Base-by-base conservation (phyloP, 2,797 vertebrate species). In the Gastrophryne carolinensis region DNA sequence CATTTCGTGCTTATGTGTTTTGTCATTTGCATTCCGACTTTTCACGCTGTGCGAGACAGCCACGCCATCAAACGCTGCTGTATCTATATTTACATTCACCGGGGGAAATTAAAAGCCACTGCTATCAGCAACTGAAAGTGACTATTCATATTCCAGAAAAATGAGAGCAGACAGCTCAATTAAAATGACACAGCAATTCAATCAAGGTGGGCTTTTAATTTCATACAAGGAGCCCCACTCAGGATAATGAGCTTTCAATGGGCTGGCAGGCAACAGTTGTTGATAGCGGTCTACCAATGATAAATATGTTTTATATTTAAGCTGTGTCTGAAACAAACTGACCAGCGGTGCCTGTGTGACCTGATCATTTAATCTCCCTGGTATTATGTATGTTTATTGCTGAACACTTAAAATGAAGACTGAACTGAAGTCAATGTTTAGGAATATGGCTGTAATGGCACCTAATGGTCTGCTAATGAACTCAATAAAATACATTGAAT, bases 51-150 rank as follows among this genome's bases (percentile, higher is more conserved):
- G 26, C 39, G 30, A 58, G 11, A 27, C 49, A 12, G 41, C 23
- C 49, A 37, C 30, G 21, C 17, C 53, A 58, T 66, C 61, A 58
- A 56, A 35, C 23, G 12, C 26, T n/a, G 4, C 61, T 73, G 50
- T 56, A 54, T 66, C 72, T 74, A 74, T 66, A 74, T 75, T 75
- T 67, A 67, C 72, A 75, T 60, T 75, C 63, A 67, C 63, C 72
- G 58, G 27, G 72, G 72, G 63, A 67, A 67, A 75, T 75, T 75
- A 74, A 66, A 67, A 52, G 41, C 21, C 53, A 67, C 44, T 4
- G 21, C 53, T 58, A 58, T 66, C 54, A 75, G 41, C 63, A 15
- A 13, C 56, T 19, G 17, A 67, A 66, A 65, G 52, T 66, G 34
- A 49, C 72, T 47, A 66, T 66, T 74, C 65, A 75, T 67, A 75